Conservation (phyloP, 2,888 invertebrate genomes). For the Eurois occulta region DNA sequence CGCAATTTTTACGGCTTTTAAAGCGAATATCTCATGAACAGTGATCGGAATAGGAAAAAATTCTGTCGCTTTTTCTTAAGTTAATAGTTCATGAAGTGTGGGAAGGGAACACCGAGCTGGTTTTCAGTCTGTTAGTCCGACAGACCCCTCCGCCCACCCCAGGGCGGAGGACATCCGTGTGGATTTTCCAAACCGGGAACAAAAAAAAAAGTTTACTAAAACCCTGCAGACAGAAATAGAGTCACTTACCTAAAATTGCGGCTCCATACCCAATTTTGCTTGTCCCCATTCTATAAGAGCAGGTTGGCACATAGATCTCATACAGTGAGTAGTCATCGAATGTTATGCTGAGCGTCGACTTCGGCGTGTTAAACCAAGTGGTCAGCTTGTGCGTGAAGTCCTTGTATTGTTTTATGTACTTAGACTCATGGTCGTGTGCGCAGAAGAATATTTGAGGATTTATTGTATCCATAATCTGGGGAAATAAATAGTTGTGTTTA, state of each 20-base stretch:
- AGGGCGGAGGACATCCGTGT: too few relatives aligned
- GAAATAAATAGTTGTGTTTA: neutral
- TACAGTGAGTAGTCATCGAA: constrained; percentile 82
- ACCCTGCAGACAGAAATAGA: too few relatives aligned
- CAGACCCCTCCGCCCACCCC: too few relatives aligned
- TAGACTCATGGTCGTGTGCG: constrained; percentile 93
- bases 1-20: too few relatives aligned
- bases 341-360: constrained; percentile 73
- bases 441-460: constrained; percentile 88
- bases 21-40: too few relatives aligned
- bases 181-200: too few relatives aligned
- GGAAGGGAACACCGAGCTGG: too few relatives aligned
- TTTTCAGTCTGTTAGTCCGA: too few relatives aligned
- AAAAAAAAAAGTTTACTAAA: too few relatives aligned
- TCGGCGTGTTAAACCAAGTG: constrained; percentile 68
- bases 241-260: constrained; percentile 93
- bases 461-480: constrained; percentile 92
- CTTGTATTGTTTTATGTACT: constrained; percentile 86
- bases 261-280: constrained; percentile 96
- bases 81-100: too few relatives aligned
- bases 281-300: constrained; percentile 99
- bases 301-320: constrained; percentile 98
- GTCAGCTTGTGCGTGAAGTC: constrained; percentile 71
- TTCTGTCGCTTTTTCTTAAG: too few relatives aligned
- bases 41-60: too few relatives aligned